A percentile compares a stretch with the other conserved stretches of the same genome.
Conservation (phyloP, 2,113 vertebrate genomes). For the Alligator sinensis region DNA sequence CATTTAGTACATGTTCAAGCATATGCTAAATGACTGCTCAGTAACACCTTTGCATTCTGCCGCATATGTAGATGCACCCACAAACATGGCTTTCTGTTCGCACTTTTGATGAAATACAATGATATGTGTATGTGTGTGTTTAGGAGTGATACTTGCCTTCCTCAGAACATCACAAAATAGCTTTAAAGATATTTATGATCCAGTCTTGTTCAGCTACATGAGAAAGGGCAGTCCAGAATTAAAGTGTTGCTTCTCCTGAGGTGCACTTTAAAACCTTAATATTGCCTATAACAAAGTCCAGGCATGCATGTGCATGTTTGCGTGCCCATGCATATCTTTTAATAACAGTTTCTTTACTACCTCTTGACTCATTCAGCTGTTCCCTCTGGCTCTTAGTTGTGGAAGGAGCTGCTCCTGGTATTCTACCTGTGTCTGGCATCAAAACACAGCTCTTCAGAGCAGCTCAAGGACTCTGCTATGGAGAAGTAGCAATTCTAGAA, state of each 20-base stretch:
- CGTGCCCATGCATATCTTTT: background rate
- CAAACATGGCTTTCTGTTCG: no score
- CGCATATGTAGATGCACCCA: no score
- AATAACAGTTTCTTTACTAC: background rate
- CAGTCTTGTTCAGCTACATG: background rate
- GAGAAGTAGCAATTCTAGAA: background rate
- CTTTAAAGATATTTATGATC: background rate
- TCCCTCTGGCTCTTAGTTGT: background rate
- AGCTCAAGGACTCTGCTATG: background rate
- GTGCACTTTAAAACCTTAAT: background rate
- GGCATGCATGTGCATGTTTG: background rate
- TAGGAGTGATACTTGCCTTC: background rate
- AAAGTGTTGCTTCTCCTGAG: background rate
- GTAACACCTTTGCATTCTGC: no score
- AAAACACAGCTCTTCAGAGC: background rate
- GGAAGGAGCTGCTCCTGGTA: background rate
- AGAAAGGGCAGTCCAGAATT: background rate
- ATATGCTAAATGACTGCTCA: no score
- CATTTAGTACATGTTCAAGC: no score
- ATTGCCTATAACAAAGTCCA: background rate
- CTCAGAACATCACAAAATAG: background rate
- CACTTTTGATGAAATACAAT: background rate
- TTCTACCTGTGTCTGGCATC: background rate
- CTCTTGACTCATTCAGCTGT: no score
- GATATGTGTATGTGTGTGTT: background rate